Base-by-base conservation (phyloP, 2,797 vertebrate species). In the Hafferia zeledoni region DNA sequence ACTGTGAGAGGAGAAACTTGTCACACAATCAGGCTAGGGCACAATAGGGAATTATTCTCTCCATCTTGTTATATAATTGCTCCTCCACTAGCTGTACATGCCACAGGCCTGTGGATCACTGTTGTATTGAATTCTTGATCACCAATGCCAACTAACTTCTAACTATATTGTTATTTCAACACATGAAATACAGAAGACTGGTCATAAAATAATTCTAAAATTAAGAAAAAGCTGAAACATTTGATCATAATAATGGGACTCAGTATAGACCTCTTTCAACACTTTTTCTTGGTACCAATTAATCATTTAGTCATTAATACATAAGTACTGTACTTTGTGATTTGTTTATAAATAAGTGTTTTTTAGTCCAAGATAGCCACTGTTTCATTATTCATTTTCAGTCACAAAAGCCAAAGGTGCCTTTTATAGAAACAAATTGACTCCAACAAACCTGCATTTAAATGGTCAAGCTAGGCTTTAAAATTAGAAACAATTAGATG, bases 361-460 rank as follows among this genome's bases (percentile, higher is more conserved):
- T 65, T 85, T 20, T 57, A 47, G 78, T 70, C 56, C 39, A 50
- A 60, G 39, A 90, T 20, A 93, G n/a, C 93, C 90, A 94, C 64
- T 89, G 22, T 77, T 94, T 83, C 37, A 75, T 93, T 53, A 63
- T 82, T 92, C 82, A 67, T 94, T 90, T 95, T 84, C 67, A 56
- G 20, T 63, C 8, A 28, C 31, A 41, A 84, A 89, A 90, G 44
- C 10, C 25, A 55, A 82, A 91, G 61, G 19, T 87, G 35, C 11
- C 31, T 77, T 78, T 82, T 90, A 84, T 33, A 60, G 3, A 56
- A 71, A 79, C 15, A 65, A 90, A 75, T 47, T 61, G 10, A 55
- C 43, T 86, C 13, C 52, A 92, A 4, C 30, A 60, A 72, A 20
- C 23, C 59, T 90, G 35, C 23, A 79, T 91, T 90, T 95, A 84